A percentile compares a stretch with the other conserved stretches of the same genome.
Evolutionary conservation across 2,888 invertebrate species (phyloP).

Genomic region (Gymnocheta viridis): DNA sequence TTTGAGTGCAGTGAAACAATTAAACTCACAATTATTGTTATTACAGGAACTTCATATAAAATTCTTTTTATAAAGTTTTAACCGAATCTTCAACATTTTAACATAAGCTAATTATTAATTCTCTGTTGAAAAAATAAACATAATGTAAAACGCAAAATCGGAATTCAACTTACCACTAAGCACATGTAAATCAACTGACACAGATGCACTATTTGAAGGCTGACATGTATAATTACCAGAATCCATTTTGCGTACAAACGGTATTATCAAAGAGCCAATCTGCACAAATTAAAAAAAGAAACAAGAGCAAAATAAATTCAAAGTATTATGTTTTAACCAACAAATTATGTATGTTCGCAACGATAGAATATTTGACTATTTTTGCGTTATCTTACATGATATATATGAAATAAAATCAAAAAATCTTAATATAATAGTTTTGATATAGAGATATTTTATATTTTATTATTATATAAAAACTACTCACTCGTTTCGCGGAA

Average conservation of each 20-base stretch:
- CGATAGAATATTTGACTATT: no score
- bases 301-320: background rate
- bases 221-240: conserved; percentile 95
- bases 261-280: conserved; percentile 82
- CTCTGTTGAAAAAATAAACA: conserved; percentile 10
- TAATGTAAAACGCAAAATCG: background rate
- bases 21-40: background rate
- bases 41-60: conserved; percentile 13
- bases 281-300: conserved; percentile 72
- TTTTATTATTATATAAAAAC: no score
- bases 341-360: no score
- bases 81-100: background rate
- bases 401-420: no score
- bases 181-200: conserved; percentile 94
- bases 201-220: conserved; percentile 95
- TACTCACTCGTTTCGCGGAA: no score
- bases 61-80: conserved; percentile 33
- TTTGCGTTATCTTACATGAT: no score
- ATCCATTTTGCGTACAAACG: conserved; percentile 81
- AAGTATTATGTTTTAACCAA: background rate
- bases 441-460: no score
- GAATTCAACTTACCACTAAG: conserved; percentile 88
- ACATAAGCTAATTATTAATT: conserved; percentile 21
- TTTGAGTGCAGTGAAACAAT: background rate
- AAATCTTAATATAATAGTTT: no score